A percentile compares a stretch with the other conserved stretches of the same genome.
phyloP scores from a whole-genome alignment of 2,888 invertebrate genomes.

The Podotricha telesiphe region DNA sequence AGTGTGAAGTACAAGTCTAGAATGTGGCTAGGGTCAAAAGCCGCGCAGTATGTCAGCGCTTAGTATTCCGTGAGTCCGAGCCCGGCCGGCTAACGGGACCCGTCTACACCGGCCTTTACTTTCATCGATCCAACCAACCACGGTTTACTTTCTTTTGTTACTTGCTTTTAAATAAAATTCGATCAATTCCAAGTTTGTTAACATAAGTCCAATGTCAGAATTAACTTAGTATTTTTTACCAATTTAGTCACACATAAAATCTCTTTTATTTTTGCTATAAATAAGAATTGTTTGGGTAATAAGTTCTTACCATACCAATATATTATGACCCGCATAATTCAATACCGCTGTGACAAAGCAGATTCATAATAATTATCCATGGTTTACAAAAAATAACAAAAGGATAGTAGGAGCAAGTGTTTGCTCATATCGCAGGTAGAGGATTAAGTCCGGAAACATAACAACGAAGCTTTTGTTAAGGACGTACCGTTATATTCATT shows the following conservation, averaged over 20 bases:
- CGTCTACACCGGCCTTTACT: constrained; percentile 81
- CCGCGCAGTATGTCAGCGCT: constrained; percentile 83
- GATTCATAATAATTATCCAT: constrained; percentile 57
- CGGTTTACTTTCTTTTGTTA: constrained; percentile 83
- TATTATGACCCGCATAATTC: constrained; percentile 17
- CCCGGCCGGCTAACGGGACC: constrained; percentile 79
- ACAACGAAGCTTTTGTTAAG: constrained; percentile 63
- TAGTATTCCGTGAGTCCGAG: constrained; percentile 80
- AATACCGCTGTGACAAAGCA: constrained; percentile 47
- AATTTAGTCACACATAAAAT: neutral
- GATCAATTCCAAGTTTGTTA: constrained; percentile 48
- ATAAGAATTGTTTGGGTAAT: neutral
- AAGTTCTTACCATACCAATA: neutral
- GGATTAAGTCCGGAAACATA: constrained; percentile 49
- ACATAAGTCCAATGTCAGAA: constrained; percentile 1
- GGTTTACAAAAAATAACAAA: constrained; percentile 60
- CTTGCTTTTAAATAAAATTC: constrained; percentile 62
- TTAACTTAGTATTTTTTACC: neutral
- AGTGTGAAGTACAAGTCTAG: constrained; percentile 78
- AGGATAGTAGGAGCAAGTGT: constrained; percentile 72
- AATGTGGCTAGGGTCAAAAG: constrained; percentile 83
- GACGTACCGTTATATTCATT: constrained; percentile 70
- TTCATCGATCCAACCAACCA: constrained; percentile 80
- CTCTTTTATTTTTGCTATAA: neutral
- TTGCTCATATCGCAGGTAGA: constrained; percentile 72